phyloP scores from a whole-genome alignment of 2,797 vertebrate genomes.

The Echeneis naucrates region DNA sequence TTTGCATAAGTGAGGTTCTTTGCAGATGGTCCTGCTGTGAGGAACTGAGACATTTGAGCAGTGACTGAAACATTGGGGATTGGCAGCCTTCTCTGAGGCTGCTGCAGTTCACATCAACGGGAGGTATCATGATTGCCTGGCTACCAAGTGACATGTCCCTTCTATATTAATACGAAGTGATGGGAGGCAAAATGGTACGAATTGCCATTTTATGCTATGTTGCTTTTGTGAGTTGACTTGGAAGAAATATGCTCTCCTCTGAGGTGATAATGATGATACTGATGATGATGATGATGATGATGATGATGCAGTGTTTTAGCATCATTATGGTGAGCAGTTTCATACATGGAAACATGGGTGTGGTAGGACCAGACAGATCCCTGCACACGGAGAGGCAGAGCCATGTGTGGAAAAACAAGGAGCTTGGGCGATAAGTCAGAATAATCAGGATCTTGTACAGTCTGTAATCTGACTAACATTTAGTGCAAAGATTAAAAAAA shows the following conservation, averaged over 20 bases:
- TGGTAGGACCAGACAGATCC: slow-evolving; percentile 41
- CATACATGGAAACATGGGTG: slow-evolving; percentile 39
- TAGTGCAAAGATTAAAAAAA: not conserved
- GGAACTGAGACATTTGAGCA: slow-evolving; percentile 13
- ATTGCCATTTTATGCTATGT: slow-evolving; percentile 2
- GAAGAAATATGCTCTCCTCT: slow-evolving; percentile 16
- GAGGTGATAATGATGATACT: slow-evolving; percentile 9
- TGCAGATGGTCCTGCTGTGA: slow-evolving; percentile 32
- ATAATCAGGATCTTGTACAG: not conserved
- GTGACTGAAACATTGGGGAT: slow-evolving; percentile 22
- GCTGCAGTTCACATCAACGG: slow-evolving; percentile 53
- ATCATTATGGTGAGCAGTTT: not conserved
- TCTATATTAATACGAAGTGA: slow-evolving; percentile 41
- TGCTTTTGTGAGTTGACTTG: slow-evolving; percentile 18
- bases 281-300: not conserved
- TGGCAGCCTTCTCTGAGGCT: slow-evolving; percentile 42
- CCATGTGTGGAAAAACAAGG: not conserved
- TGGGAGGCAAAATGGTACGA: slow-evolving; percentile 33
- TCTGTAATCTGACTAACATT: not conserved
- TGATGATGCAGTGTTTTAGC: slow-evolving; percentile 12
- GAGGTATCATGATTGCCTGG: slow-evolving; percentile 40
- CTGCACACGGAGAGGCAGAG: not conserved
- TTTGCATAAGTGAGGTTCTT: slow-evolving; percentile 23
- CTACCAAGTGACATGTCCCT: slow-evolving; percentile 43
- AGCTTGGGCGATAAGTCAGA: not conserved